Conservation (phyloP, 1,140 invertebrate genomes). For the Berghia stephanieae region DNA sequence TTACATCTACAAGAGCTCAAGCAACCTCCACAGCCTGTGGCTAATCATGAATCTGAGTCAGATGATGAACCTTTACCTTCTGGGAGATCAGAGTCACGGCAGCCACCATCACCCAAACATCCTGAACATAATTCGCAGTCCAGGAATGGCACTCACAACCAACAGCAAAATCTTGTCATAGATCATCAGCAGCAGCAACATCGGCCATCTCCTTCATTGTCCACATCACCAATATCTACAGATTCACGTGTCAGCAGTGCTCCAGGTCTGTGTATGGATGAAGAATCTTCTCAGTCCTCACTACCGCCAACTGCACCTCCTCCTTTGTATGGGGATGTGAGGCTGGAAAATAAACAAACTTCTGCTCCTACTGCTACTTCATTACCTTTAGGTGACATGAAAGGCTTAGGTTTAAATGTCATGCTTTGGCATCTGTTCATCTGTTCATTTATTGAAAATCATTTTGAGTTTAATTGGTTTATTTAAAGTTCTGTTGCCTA, state of each 20-base stretch:
- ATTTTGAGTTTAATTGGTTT: no score
- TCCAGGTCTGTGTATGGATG: constrained; percentile 29
- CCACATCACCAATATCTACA: constrained; percentile 30
- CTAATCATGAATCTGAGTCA: constrained; percentile 34
- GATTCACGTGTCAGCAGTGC: constrained; percentile 27
- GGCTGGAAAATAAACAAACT: no score
- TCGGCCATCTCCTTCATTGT: constrained; percentile 16
- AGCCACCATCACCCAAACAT: constrained; percentile 7
- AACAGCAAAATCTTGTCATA: not conserved
- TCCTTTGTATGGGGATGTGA: not conserved
- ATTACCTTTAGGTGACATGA: no score
- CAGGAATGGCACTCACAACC: not conserved
- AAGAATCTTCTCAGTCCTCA: constrained; percentile 28
- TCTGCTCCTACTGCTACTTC: no score
- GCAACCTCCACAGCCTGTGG: constrained; percentile 29
- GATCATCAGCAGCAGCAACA: constrained; percentile 10
- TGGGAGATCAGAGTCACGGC: not conserved
- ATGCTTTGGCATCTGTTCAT: no score
- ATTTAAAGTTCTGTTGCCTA: no score
- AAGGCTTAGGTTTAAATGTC: no score
- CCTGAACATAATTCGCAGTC: no score
- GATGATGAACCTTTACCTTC: constrained; percentile 33
- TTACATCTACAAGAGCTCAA: constrained; percentile 52
- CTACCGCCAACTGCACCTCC: constrained; percentile 1
- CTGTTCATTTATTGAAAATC: no score